Base-by-base conservation (phyloP, 2,113 vertebrate genomes). In the Panthera tigris region DNA sequence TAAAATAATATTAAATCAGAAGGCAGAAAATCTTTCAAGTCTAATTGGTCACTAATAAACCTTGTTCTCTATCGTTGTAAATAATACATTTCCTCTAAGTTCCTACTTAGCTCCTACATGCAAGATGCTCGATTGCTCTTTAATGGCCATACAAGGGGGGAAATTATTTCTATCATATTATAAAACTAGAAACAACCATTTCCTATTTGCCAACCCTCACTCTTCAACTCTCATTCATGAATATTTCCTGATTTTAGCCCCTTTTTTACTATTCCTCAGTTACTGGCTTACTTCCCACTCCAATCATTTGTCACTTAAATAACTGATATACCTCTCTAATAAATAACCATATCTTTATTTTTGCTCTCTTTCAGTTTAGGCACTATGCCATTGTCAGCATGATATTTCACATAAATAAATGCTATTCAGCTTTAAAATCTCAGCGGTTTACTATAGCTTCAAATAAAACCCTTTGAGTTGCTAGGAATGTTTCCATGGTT, bases 1-100 rank as follows among this genome's bases (percentile, higher is more conserved):
- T 23, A 41, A 96, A 91, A 96, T 95, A 86, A 87, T 68, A 71
- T 57, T 86, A 94, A 86, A 55, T 94, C 63, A 94, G 80, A 96
- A 96, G 31, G 18, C 39, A 84, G 63, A 66, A 83, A 91, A 88
- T 27, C 69, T 80, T 96, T 92, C 57, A 95, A 95, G 57, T 97
- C 41, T 96, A 96, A 96, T 86, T 68, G 89, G 48, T 90, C 76
- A 93, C 61, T 91, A 92, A 41, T 73, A 90, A 95, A 92, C 1
- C 19, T 84, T 74, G 50, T 36, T 88, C 15, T 91, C 21, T 84
- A 25, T 82, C 57, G 7, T 50, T 84, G 27, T 87, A 85, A 89
- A 93, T 92, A 93, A 88, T 84, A 6, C 21, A 81, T 25, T 85
- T 94, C 41, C 25, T 82, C 2, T 50, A 66, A 41, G n/a, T 95